These are phyloP conservation scores for Boulengeromyrus knoepffleri DNA, from an alignment of 2,113 vertebrate genomes.

Conservation along the genomic window DNA sequence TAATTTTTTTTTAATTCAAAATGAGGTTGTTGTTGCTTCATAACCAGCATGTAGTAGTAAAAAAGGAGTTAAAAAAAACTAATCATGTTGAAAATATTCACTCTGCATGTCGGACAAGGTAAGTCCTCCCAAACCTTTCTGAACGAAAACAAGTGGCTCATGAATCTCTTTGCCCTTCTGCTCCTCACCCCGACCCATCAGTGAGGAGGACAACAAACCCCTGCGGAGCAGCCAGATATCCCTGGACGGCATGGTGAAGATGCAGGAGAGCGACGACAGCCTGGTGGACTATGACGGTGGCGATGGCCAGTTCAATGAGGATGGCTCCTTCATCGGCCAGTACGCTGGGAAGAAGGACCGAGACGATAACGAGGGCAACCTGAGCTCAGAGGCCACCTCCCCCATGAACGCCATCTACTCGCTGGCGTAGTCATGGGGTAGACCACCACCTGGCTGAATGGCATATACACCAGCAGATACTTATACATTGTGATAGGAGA, in stretches of 20 bases:
- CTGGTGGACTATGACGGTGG: conserved; percentile 93
- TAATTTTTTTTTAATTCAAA: background rate
- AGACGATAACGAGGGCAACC: conserved; percentile 81
- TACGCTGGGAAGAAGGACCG: conserved; percentile 92
- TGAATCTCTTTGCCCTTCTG: background rate
- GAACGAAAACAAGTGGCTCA: background rate
- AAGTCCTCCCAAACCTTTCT: background rate
- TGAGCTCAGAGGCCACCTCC: conserved; percentile 80
- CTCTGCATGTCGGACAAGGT: background rate
- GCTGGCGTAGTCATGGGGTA: conserved; percentile 58
- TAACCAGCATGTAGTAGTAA: background rate
- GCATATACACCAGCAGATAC: background rate
- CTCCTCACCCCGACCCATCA: conserved; percentile 40
- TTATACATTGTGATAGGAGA: background rate
- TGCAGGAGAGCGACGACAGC: conserved; percentile 89
- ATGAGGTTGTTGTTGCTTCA: background rate
- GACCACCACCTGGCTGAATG: background rate
- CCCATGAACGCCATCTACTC: conserved; percentile 86
- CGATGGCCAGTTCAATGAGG: conserved; percentile 88
- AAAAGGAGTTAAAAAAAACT: background rate
- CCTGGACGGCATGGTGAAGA: conserved; percentile 79
- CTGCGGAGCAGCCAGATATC: conserved; percentile 81
- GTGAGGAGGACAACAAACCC: conserved; percentile 89
- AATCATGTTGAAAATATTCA: background rate
- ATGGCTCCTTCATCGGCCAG: conserved; percentile 96